Conservation (phyloP, 2,888 invertebrate species). For the Cistogaster globosa region DNA sequence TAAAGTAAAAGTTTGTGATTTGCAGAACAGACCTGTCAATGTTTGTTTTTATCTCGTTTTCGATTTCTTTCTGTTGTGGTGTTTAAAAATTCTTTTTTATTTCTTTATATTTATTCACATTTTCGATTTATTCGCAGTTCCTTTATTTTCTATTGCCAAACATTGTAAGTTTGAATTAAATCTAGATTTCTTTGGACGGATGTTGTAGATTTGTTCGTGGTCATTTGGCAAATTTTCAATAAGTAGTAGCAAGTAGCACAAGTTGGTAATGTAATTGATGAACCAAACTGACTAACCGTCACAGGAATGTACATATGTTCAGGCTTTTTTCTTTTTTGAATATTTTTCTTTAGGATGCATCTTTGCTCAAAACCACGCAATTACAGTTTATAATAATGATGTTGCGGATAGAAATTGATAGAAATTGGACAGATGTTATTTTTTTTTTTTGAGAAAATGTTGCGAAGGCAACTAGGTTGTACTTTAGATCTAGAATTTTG, state of each 20-base stretch:
- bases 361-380: no score
- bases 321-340: no score
- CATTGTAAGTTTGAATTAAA: conserved; percentile 1
- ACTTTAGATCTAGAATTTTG: no score
- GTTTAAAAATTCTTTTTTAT: background rate
- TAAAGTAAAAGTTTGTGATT: no score
- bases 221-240: conserved; percentile 58
- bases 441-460: no score
- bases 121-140: background rate
- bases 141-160: background rate
- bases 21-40: no score
- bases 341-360: no score
- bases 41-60: background rate
- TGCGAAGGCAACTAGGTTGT: no score
- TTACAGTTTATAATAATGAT: no score
- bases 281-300: conserved; percentile 8
- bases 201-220: conserved; percentile 63
- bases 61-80: background rate
- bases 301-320: no score
- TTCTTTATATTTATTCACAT: background rate
- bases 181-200: conserved; percentile 50
- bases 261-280: conserved; percentile 24
- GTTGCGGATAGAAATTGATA: no score
- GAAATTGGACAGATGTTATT: no score
- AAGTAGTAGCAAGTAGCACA: background rate